These are phyloP conservation scores for Dicyrtomina minuta DNA, from an alignment of 2,888 invertebrate genomes.

Conservation along the genomic window DNA sequence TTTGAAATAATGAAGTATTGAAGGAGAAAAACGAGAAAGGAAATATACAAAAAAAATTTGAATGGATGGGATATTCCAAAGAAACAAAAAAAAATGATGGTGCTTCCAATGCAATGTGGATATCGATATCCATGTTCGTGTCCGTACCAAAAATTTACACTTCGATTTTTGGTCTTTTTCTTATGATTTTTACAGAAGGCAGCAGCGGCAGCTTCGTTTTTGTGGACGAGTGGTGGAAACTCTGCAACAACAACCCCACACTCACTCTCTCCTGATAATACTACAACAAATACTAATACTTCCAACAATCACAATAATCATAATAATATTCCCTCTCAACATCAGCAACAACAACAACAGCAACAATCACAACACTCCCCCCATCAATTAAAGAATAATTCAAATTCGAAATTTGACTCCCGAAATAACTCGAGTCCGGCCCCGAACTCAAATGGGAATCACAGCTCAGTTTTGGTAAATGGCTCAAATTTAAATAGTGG, in stretches of 20 bases:
- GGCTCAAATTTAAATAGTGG: too few species aligned
- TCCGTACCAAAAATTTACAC: too few species aligned
- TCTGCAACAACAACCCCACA: conserved; percentile 28
- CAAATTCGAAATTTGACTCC: too few species aligned
- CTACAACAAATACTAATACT: conserved; percentile 19
- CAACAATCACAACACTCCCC: too few species aligned
- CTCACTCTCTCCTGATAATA: conserved; percentile 26
- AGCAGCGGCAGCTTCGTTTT: conserved; percentile 41
- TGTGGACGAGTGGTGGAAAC: conserved; percentile 37
- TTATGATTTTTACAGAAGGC: conserved; percentile 33
- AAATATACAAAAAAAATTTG: background rate
- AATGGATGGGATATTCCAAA: background rate
- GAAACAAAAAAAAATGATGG: too few species aligned
- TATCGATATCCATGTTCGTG: too few species aligned
- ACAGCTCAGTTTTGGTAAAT: too few species aligned
- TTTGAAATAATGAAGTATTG: background rate
- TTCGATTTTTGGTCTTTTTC: conserved; percentile 13
- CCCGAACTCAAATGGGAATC: too few species aligned
- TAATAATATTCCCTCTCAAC: background rate
- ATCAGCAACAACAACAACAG: conserved; percentile 32
- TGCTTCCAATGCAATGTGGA: too few species aligned
- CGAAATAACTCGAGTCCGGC: too few species aligned
- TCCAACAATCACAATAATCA: background rate
- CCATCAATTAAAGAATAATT: too few species aligned
- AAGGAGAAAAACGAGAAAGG: background rate